Percentiles rank a stretch among this genome's conserved stretches.
Conservation (phyloP, 2,113 vertebrate genomes). For the Neomonachus schauinslandi region DNA sequence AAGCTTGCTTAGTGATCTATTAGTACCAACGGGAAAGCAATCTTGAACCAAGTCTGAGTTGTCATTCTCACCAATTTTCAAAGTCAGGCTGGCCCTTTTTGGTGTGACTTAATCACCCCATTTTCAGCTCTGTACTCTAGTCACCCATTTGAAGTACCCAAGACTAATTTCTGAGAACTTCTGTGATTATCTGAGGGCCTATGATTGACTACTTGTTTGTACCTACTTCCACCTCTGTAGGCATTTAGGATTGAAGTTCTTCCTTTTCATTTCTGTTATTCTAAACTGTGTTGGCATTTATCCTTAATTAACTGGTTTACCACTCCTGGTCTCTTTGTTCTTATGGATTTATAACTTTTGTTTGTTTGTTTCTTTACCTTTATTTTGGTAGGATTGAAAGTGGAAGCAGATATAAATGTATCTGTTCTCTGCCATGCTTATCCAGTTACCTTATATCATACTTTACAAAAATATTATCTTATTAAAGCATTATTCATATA, state of each 20-base stretch:
- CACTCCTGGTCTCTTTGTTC: not conserved
- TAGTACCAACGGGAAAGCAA: not conserved
- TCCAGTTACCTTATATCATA: not conserved
- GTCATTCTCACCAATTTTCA: not conserved
- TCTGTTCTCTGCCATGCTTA: not conserved
- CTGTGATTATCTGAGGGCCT: not conserved
- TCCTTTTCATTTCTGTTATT: not conserved
- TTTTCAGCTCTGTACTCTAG: not conserved
- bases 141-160: not conserved
- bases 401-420: not conserved
- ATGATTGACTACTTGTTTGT: not conserved
- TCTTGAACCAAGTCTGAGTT: not conserved
- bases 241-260: not conserved
- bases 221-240: not conserved
- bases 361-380: not conserved
- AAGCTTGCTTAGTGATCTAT: not conserved
- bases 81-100: not conserved
- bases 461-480: not conserved
- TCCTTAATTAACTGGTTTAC: not conserved
- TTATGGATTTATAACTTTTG: not conserved
- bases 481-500: not conserved
- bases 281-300: not conserved
- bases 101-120: not conserved
- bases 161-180: not conserved
- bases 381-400: conserved; percentile 30